phyloP scores from a whole-genome alignment of 2,113 vertebrate genomes.

The Romanogobio albipinnatus region DNA sequence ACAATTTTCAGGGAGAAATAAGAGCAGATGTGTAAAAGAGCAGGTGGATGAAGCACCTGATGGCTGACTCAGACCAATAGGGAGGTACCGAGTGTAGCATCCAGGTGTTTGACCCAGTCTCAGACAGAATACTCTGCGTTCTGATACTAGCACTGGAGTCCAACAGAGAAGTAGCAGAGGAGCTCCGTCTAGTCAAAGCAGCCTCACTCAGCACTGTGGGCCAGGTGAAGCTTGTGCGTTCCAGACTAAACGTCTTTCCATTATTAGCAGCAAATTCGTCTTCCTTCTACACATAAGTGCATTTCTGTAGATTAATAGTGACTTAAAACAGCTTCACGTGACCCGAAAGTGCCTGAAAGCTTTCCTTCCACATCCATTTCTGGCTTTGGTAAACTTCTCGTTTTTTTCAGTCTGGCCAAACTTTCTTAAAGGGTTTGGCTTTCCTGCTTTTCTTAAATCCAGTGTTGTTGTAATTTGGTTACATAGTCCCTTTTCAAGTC shows the following conservation, averaged over 20 bases:
- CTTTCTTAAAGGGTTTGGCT: not conserved
- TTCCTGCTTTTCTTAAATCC: not conserved
- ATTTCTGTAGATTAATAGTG: not conserved
- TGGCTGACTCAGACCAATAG: constrained; percentile 52
- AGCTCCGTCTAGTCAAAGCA: constrained; percentile 54
- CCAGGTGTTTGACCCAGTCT: constrained; percentile 64
- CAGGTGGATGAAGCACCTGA: constrained; percentile 64
- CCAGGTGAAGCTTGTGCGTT: constrained; percentile 47
- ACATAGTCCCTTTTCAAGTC: not conserved
- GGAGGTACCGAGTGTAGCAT: constrained; percentile 53
- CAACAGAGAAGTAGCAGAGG: constrained; percentile 50
- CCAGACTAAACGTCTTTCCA: not conserved
- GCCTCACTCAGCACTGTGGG: constrained; percentile 48
- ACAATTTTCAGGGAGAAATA: constrained; percentile 49
- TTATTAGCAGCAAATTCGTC: not conserved
- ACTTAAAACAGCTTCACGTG: constrained; percentile 53
- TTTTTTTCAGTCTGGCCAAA: not conserved
- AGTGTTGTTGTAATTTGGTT: constrained; percentile 2
- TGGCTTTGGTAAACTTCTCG: not conserved
- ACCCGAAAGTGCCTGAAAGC: constrained; percentile 42
- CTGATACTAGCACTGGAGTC: constrained; percentile 56
- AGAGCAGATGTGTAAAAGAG: constrained; percentile 53
- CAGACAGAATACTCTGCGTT: constrained; percentile 52
- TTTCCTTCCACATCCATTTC: constrained; percentile 57
- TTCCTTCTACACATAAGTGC: not conserved